phyloP scores from a whole-genome alignment of 2,113 vertebrate genomes.

The Hippocampus mohnikei region DNA sequence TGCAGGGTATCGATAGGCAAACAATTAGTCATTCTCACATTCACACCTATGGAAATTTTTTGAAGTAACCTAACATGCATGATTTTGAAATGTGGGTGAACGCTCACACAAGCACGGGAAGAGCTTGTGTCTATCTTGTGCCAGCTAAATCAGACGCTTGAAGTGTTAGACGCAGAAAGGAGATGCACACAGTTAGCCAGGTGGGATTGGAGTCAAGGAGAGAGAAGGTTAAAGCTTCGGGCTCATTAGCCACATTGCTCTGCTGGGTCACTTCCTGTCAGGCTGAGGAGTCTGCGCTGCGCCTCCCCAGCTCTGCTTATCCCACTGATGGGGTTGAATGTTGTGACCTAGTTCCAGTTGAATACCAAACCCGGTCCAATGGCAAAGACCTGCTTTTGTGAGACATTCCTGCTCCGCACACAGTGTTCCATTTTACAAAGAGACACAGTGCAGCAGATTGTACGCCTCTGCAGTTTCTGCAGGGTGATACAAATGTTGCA shows the following conservation, averaged over 20 bases:
- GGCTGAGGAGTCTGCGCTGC: conserved; percentile 37
- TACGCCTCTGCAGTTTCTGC: conserved; percentile 16
- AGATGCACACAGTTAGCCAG: conserved; percentile 32
- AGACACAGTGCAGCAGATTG: conserved; percentile 27
- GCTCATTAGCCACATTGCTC: conserved; percentile 60
- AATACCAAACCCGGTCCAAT: conserved; percentile 58
- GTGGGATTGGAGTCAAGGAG: conserved; percentile 55
- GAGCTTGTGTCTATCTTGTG: conserved; percentile 1
- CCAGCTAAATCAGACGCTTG: conserved; percentile 36
- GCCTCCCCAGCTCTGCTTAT: conserved; percentile 60
- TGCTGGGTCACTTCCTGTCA: conserved; percentile 55
- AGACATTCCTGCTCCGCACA: conserved; percentile 59
- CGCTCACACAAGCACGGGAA: not conserved
- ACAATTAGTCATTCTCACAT: not conserved
- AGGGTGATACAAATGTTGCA: not conserved
- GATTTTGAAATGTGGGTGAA: not conserved
- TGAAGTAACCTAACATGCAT: not conserved
- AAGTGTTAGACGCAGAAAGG: conserved; percentile 22
- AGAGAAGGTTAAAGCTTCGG: conserved; percentile 56
- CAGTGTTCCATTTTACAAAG: conserved; percentile 46
- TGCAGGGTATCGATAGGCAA: not conserved
- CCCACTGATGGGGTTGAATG: conserved; percentile 59
- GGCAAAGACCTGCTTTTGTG: conserved; percentile 61
- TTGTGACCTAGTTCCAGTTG: conserved; percentile 68
- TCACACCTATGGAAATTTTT: not conserved